Base-by-base conservation (phyloP, 2,888 invertebrate species). In the Vannuccia rotundouncinata region DNA sequence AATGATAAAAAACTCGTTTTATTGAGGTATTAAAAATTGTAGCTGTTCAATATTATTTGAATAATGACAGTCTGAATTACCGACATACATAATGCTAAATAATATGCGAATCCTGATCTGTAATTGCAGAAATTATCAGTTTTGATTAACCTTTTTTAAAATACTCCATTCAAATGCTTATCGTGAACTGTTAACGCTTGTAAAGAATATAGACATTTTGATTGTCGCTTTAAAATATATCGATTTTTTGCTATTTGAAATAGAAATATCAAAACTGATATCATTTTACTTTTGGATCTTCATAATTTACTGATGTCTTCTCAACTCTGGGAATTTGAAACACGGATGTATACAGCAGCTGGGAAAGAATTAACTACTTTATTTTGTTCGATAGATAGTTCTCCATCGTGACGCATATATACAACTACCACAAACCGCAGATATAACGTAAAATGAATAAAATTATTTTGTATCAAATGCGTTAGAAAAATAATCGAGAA, bases 361-460 rank as follows among this genome's bases (percentile, higher is more conserved):
- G 17, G 22, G 66, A 27, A 22, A 66, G 25, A 27, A 66, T 22
- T n/a, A 66, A 66, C 2, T 27, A 66, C 25, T 66, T n/a, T 22
- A 66, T 66, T 66, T 66, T 5, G 66, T 66, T 66, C 25, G 66
- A 66, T 66, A 66, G 25, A 66, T 66, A 66, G 66, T 66, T 66
- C 13, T 66, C 66, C 13, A 22, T 66, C 66, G 66, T 66, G 22
- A 66, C 25, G 66, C 17, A 66, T 22, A 66, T 66, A 66, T 13
- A 45, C 17, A 45, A 45, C 45, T 45, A 17, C 45, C 45, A 45
- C 45, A 13, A 45, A 45, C 45, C 45, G 45, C 17, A 45, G 5
- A 45, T 45, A 17, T 17, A 45, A 45, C 45, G 17, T n/a, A n/a
- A n/a, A n/a, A n/a, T n/a, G n/a, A n/a, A n/a, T n/a, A n/a, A n/a